Evolutionary conservation across 1,140 invertebrate species (phyloP), one percentile per base, ranked within the genome.

Genomic region (Choristoneura fumiferana): DNA sequence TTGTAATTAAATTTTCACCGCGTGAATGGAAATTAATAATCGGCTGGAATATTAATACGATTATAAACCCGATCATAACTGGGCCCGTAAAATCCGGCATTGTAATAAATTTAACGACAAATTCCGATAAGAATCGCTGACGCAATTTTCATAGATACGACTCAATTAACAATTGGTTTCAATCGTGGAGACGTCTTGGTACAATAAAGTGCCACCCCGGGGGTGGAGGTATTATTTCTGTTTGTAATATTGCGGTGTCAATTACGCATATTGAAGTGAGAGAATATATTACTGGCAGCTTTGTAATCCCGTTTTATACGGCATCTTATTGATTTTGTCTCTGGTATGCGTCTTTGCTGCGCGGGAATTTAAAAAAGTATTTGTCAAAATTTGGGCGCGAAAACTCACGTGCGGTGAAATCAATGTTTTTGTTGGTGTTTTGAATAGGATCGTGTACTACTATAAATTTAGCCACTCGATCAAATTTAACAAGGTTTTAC

Each of bases 161-260:
- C 85, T 88, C 85, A 88, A 88, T 86, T 88, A 88, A 86, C 83
- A 88, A 86, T 86, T 76, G 85, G 85, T 86, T 86, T 86, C 83
- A 86, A 88, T 88, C 83, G 80, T 67, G 81, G 84, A 85, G 85
- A 86, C 81, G 82, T 82, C 84, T 73, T 61, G 76, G 73, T 73
- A 78, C 84, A 86, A 88, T 83, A 88, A 86, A 86, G 78, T 83
- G 71, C 67, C 60, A n/a, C 56, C 37, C 52, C 38, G 60, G 69
- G 70, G 75, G 73, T 65, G 68, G 78, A 78, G 73, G 84, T 84
- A 81, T 84, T 87, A 87, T 85, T 83, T 84, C 85, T 88, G 72
- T 88, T 87, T 86, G 83, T 81, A 86, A 88, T 88, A 88, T 85
- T 85, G 83, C 76, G 85, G 85, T 84, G 80, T 84, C 84, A 82